phyloP scores from a whole-genome alignment of 2,797 vertebrate genomes.

The Ptychadena robeensis region DNA sequence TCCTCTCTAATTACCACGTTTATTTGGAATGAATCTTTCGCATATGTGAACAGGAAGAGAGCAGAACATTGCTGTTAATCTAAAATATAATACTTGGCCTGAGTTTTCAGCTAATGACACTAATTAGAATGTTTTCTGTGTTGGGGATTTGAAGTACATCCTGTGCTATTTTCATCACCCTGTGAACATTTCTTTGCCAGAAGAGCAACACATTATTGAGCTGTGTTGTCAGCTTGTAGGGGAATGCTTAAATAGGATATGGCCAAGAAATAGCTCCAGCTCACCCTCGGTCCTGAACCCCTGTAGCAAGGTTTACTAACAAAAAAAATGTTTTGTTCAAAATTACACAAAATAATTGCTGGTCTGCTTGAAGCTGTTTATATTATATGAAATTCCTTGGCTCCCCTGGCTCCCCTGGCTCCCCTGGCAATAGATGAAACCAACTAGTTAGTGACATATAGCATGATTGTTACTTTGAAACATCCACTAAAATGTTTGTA shows the following conservation, averaged over 20 bases:
- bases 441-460: too few relatives aligned
- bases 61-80: constrained; percentile 1
- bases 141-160: constrained; percentile 43
- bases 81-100: constrained; percentile 35
- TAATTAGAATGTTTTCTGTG: constrained; percentile 42
- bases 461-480: too few relatives aligned
- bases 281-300: background rate
- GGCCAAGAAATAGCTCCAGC: constrained; percentile 13
- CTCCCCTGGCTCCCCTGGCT: too few relatives aligned
- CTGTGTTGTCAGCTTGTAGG: constrained; percentile 14
- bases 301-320: constrained; percentile 2
- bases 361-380: background rate
- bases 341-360: background rate
- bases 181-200: constrained; percentile 40
- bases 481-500: too few relatives aligned
- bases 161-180: constrained; percentile 39
- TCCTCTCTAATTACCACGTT: constrained; percentile 13
- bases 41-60: constrained; percentile 29
- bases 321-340: background rate
- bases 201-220: constrained; percentile 22
- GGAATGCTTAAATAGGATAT: constrained; percentile 26
- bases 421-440: too few relatives aligned
- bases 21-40: constrained; percentile 35
- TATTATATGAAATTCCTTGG: too few relatives aligned
- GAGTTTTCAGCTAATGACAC: constrained; percentile 35